Conservation (phyloP, 2,888 invertebrate species). For the Leptopilina myrica region DNA sequence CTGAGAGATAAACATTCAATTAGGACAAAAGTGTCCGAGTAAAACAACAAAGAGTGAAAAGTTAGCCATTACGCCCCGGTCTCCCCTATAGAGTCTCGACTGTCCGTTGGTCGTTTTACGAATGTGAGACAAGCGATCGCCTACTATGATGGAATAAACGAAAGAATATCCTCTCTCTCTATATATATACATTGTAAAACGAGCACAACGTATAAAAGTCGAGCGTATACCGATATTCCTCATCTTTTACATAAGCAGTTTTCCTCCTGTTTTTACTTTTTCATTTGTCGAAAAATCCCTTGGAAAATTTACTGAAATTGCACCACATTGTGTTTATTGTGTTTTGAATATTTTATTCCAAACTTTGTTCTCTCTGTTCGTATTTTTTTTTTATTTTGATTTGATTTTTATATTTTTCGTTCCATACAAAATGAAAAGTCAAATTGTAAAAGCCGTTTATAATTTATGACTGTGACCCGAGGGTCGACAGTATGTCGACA, state of each 20-base stretch:
- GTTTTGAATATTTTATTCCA: neutral
- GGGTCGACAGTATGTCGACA: too few relatives aligned
- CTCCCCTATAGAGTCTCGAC: slow-evolving; percentile 30
- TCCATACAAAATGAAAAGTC: too few relatives aligned
- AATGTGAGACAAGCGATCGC: slow-evolving; percentile 38
- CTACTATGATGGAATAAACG: slow-evolving; percentile 22
- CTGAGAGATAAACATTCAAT: too few relatives aligned
- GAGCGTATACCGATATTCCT: slow-evolving; percentile 13
- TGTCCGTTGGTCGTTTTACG: slow-evolving; percentile 30
- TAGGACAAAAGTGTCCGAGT: too few relatives aligned
- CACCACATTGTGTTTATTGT: slow-evolving; percentile 1
- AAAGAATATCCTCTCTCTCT: neutral
- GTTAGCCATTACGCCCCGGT: too few relatives aligned
- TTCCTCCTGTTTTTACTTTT: neutral
- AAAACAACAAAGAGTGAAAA: too few relatives aligned
- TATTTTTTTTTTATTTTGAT: too few relatives aligned
- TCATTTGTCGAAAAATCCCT: slow-evolving; percentile 1
- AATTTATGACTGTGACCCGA: too few relatives aligned
- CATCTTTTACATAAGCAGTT: slow-evolving; percentile 10
- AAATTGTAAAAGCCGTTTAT: too few relatives aligned
- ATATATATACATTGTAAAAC: slow-evolving; percentile 20
- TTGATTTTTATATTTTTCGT: too few relatives aligned
- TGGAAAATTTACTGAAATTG: neutral
- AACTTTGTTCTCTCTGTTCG: too few relatives aligned
- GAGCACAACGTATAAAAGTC: slow-evolving; percentile 3